Evolutionary conservation across 1,140 invertebrate genomes (phyloP).

Genomic region (Maconellicoccus hirsutus): DNA sequence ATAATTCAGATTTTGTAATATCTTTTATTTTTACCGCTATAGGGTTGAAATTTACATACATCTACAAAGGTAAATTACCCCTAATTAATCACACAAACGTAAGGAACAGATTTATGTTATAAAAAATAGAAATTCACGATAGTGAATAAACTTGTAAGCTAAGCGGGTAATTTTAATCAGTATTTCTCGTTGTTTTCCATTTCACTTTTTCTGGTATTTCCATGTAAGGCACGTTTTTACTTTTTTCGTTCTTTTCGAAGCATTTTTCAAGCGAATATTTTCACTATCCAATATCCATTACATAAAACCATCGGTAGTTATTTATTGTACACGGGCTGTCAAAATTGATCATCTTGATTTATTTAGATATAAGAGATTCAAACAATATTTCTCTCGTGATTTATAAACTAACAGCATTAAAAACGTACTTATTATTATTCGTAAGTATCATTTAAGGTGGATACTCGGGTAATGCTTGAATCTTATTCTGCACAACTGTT

Average conservation of each 20-base stretch:
- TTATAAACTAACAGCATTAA: too few species aligned
- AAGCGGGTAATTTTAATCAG: not conserved
- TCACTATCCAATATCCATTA: too few species aligned
- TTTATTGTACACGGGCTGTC: too few species aligned
- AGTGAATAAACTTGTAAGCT: conserved; percentile 1
- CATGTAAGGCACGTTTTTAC: not conserved
- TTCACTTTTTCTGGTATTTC: not conserved
- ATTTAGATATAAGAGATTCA: too few species aligned
- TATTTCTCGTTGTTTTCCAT: not conserved
- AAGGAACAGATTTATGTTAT: conserved; percentile 14
- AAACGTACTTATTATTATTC: too few species aligned
- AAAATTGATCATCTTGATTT: too few species aligned
- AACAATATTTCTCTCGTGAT: too few species aligned
- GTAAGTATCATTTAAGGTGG: too few species aligned
- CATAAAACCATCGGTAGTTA: too few species aligned
- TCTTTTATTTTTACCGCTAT: not conserved
- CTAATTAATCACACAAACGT: not conserved
- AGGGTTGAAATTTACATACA: not conserved
- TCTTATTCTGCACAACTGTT: too few species aligned
- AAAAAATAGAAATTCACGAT: conserved; percentile 6
- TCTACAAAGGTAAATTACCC: not conserved
- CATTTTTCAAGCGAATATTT: too few species aligned
- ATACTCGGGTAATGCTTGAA: too few species aligned
- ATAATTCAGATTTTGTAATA: not conserved
- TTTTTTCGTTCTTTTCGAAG: not conserved